Conservation (phyloP, 2,797 vertebrate species). For the Catharus ustulatus region DNA sequence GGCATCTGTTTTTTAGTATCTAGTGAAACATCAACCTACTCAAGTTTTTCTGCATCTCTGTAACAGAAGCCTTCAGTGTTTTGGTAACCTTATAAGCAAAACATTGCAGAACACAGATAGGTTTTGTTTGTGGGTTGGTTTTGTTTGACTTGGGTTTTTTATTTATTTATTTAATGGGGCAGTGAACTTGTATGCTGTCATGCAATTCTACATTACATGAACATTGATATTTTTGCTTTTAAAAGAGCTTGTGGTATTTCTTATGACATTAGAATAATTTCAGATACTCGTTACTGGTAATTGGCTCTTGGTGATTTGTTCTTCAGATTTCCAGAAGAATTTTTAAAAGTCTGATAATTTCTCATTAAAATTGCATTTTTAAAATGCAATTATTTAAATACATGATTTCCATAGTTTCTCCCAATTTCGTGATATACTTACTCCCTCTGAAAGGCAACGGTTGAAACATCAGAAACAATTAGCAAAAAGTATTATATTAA, state of each 20-base stretch:
- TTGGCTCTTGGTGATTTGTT: conserved; percentile 67
- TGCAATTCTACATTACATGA: conserved; percentile 1
- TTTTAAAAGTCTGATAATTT: conserved; percentile 60
- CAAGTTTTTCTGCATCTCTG: conserved; percentile 9
- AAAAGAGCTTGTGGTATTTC: conserved; percentile 59
- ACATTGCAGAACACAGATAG: background rate
- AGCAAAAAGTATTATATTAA: conserved; percentile 47
- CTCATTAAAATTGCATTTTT: conserved; percentile 68
- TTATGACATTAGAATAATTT: conserved; percentile 56
- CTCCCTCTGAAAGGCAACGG: conserved; percentile 34
- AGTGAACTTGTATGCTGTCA: conserved; percentile 44
- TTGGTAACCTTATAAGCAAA: conserved; percentile 50
- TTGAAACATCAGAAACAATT: conserved; percentile 70
- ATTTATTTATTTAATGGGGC: background rate
- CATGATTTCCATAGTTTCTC: conserved; percentile 59
- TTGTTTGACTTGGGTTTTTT: background rate
- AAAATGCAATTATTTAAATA: background rate
- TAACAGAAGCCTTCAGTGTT: conserved; percentile 30
- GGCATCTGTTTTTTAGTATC: conserved; percentile 15
- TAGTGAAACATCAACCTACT: conserved; percentile 42
- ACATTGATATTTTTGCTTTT: conserved; percentile 57
- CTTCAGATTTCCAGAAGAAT: conserved; percentile 68
- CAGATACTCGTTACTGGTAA: conserved; percentile 63
- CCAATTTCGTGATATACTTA: conserved; percentile 44
- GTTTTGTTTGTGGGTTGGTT: background rate